phyloP scores from a whole-genome alignment of 2,888 invertebrate genomes.

The Empis stercorea region DNA sequence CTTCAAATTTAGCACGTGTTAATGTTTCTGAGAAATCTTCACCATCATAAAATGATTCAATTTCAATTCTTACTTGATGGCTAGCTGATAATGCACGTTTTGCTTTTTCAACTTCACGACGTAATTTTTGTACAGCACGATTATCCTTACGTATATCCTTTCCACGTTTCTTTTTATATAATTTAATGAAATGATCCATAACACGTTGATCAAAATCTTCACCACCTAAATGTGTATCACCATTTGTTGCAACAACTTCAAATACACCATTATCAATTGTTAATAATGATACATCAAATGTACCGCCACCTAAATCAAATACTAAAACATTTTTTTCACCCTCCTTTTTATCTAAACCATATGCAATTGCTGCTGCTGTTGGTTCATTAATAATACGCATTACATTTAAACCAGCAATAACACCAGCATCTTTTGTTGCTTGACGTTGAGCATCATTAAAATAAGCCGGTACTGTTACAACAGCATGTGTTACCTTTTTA shows the following conservation, averaged over 20 bases:
- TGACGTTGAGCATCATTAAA: constrained; percentile 99
- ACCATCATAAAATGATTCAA: constrained; percentile 96
- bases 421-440: constrained; percentile 97
- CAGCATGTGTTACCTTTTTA: constrained; percentile 75
- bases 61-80: constrained; percentile 95
- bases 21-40: constrained; percentile 97
- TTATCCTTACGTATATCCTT: constrained; percentile 92
- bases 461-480: constrained; percentile 58
- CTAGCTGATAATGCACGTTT: constrained; percentile 84
- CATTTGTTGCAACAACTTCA: constrained; percentile 53
- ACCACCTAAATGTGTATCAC: constrained; percentile 96
- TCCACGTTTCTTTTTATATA: constrained; percentile 98
- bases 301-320: constrained; percentile 98
- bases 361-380: constrained; percentile 93
- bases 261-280: constrained; percentile 99
- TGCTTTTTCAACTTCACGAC: constrained; percentile 95
- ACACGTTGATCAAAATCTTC: constrained; percentile 98
- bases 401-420: constrained; percentile 55
- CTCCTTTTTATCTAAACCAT: constrained; percentile 91
- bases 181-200: constrained; percentile 97
- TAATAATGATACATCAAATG: constrained; percentile 95
- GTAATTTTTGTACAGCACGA: constrained; percentile 88
- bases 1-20: constrained; percentile 97
- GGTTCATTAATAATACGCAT: constrained; percentile 93
- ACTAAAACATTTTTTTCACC: constrained; percentile 98